Evolutionary conservation across 2,113 vertebrate species (phyloP), one percentile per base, ranked within the genome.

Genomic region (Glaucomys volans): DNA sequence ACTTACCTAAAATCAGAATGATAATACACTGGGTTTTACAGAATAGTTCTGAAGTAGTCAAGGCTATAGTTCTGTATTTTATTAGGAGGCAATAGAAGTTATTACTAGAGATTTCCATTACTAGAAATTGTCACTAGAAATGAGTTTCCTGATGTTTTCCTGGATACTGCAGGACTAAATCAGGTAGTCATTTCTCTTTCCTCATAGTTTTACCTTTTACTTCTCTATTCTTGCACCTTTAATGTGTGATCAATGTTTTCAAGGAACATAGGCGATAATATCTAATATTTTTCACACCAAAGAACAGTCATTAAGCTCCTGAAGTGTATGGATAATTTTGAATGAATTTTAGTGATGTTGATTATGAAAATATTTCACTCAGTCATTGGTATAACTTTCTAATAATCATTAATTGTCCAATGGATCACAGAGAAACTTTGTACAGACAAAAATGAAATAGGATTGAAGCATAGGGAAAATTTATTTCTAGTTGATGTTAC

Each of bases 381-480:
- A 64, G 89, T 75, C 59, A 87, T 69, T 88, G 28, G 74, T 64
- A 64, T 30, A 28, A 8, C 4, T 94, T 42, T 84, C 67, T 50
- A 30, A 37, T 81, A 79, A 69, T 71, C 32, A 83, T 94, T 90
- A 67, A 69, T 94, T 95, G 52, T 35, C 59, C 91, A 87, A 0
- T 69, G 35, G 86, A 89, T 62, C 79, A 11, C 2, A 80, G 32
- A 92, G 54, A 93, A 94, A 44, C 8, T 16, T 89, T 96, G 91
- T 72, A 90, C 88, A 91, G 28, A 76, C 14, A 91, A 67, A 94
- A 94, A 66, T 90, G 74, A 82, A 90, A 67, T 44, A 44, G 69
- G 30, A 80, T 77, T 16, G 17, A 64, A 69, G 24, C 22, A 20
- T 40, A 52, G 22, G 40, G 5, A 8, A 72, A 75, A 26, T 11